Evolutionary conservation across 1,140 invertebrate species (phyloP).

Genomic region (Orchestia grillus): DNA sequence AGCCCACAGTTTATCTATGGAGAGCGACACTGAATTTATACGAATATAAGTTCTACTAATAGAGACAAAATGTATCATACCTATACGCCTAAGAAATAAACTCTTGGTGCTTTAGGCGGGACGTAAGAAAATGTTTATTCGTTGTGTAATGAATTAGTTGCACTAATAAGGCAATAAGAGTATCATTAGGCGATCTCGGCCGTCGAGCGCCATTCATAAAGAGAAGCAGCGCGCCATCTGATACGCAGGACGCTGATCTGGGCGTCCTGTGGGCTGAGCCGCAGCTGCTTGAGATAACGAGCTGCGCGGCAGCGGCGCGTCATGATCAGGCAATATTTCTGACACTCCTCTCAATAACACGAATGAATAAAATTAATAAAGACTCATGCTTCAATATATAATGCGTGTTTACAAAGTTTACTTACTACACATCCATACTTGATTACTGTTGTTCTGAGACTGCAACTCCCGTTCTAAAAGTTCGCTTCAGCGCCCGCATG

Average conservation of each 20-base stretch:
- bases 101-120: neutral
- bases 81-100: neutral
- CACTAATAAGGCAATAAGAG: constrained; percentile 40
- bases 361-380: neutral
- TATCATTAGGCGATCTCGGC: neutral
- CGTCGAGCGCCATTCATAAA: neutral
- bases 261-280: neutral
- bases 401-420: neutral
- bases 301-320: neutral
- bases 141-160: constrained; percentile 5
- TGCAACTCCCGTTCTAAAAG: neutral
- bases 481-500: neutral
- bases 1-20: neutral
- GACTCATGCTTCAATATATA: neutral
- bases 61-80: neutral
- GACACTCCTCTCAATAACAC: neutral
- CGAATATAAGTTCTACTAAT: neutral
- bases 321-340: neutral
- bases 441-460: too few relatives aligned
- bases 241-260: neutral
- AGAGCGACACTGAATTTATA: neutral
- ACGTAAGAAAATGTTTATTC: neutral
- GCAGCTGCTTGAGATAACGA: neutral
- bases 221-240: constrained; percentile 11
- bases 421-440: too few relatives aligned